Base-by-base conservation (phyloP, 1,140 invertebrate genomes). In the Stegodyphus mimosarum region DNA sequence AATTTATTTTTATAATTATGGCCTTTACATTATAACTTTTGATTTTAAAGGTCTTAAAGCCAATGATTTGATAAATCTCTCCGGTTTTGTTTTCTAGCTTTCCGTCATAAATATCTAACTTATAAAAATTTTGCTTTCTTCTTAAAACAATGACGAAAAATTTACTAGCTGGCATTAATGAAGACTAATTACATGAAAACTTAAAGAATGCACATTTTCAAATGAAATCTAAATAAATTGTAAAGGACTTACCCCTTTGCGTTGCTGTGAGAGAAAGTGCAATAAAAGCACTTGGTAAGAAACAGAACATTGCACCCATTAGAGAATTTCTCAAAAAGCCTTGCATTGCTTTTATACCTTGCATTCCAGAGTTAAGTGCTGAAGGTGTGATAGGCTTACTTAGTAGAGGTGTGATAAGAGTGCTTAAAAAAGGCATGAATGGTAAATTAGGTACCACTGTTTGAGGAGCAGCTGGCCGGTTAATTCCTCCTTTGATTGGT, bases 341-440 rank as follows among this genome's bases (percentile, higher is more conserved):
- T 80, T 86, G 85, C 85, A 80, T 87, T 51, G 79, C 75, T 77
- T 86, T 79, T 52, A 86, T 83, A 51, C 80, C 80, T 87, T 86
- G 85, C 85, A 86, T 78, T 60, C 80, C 80, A 51, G 81, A 51
- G 74, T 86, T 86, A 60, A 86, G 0, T 51, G 83, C 75, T 53
- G 66, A 50, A 6, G 83, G 83, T 33, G 83, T 67, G 49, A 86
- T 67, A 33, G 83, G 83, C 15, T 86, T 86, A 64, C 63, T 86
- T 33, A 86, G 17, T 48, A 84, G 66, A 9, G 83, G 83, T 64
- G 66, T 49, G 50, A 84, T 76, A 51, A 86, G 66, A 48, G 83
- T 77, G 51, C 33, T 77, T 55, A 86, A 73, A 52, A 77, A 86
- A 72, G 74, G 83, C 83, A 86, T 86, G 75, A 86, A 77, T 60